These are phyloP conservation scores for Apodemia zela DNA, from an alignment of 2,888 invertebrate species.

Conservation along the genomic window DNA sequence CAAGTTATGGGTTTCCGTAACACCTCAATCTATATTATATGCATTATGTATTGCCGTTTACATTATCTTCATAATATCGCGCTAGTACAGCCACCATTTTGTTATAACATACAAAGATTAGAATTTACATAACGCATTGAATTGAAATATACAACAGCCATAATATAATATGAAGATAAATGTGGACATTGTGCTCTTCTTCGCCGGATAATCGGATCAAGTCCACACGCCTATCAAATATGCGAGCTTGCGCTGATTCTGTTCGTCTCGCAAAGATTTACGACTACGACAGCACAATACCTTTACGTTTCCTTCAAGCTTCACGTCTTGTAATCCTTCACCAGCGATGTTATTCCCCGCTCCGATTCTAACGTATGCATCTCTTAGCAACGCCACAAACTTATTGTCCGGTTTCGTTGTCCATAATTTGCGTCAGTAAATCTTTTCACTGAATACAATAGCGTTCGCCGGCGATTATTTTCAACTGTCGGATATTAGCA, in stretches of 20 bases:
- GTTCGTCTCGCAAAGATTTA: conserved; percentile 23
- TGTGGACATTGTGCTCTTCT: conserved; percentile 13
- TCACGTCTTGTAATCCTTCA: conserved; percentile 14
- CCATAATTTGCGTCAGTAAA: conserved; percentile 44
- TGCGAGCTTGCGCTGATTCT: conserved; percentile 21
- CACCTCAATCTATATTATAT: no score
- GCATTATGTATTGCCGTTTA: no score
- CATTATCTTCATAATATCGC: no score
- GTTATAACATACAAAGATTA: neutral
- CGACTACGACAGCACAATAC: conserved; percentile 21
- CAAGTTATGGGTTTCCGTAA: no score
- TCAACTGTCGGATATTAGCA: conserved; percentile 61
- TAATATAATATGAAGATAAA: conserved; percentile 6
- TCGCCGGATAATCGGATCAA: conserved; percentile 19
- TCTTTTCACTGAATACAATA: conserved; percentile 57
- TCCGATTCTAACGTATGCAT: conserved; percentile 12
- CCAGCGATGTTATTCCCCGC: conserved; percentile 5
- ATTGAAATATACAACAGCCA: conserved; percentile 8
- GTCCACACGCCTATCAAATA: conserved; percentile 18
- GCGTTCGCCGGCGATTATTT: conserved; percentile 51
- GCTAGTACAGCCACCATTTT: no score
- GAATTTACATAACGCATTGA: conserved; percentile 11
- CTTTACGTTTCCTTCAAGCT: conserved; percentile 14
- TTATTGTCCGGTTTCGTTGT: conserved; percentile 30
- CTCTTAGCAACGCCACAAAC: conserved; percentile 21